Evolutionary conservation across 92 coral and sea anemone genomes (phyloP).

Genomic region (Scolanthus callimorphus): DNA sequence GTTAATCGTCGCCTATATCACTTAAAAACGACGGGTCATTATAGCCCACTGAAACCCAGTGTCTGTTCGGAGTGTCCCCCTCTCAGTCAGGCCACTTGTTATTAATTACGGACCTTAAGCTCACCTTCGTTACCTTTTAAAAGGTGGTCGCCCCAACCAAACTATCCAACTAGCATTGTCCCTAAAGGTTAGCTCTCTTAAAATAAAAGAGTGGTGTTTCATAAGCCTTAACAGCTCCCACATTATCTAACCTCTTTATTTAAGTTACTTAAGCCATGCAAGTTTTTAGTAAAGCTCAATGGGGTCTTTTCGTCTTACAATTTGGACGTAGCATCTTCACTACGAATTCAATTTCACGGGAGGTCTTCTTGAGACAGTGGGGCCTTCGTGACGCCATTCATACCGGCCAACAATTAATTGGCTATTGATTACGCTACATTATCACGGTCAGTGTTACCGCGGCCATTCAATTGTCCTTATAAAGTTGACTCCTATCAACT

Average conservation of each 20-base stretch:
- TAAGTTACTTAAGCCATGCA: slow-evolving; percentile 44
- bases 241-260: slow-evolving; percentile 62
- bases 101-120: slow-evolving; percentile 75
- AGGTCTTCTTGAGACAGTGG: slow-evolving; percentile 75
- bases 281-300: slow-evolving; percentile 84
- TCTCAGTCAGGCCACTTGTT: slow-evolving; percentile 70
- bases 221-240: slow-evolving; percentile 66
- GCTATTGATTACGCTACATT: slow-evolving; percentile 87
- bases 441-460: slow-evolving; percentile 95
- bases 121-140: slow-evolving; percentile 87
- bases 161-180: slow-evolving; percentile 77
- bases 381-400: slow-evolving; percentile 92
- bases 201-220: slow-evolving; percentile 74
- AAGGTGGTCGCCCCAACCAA: slow-evolving; percentile 96
- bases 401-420: slow-evolving; percentile 94
- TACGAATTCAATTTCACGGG: slow-evolving; percentile 85
- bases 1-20: slow-evolving; percentile 80
- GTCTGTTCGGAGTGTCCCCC: slow-evolving; percentile 74
- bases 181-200: slow-evolving; percentile 67
- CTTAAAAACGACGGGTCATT: slow-evolving; percentile 85
- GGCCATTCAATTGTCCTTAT: slow-evolving; percentile 87
- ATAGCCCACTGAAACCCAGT: slow-evolving; percentile 64
- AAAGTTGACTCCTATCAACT: slow-evolving; percentile 49
- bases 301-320: slow-evolving; percentile 94
- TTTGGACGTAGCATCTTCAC: slow-evolving; percentile 91